Percentiles rank a stretch among this genome's conserved stretches.
Conservation (phyloP, 2,113 vertebrate species). For the Zingel zingel region DNA sequence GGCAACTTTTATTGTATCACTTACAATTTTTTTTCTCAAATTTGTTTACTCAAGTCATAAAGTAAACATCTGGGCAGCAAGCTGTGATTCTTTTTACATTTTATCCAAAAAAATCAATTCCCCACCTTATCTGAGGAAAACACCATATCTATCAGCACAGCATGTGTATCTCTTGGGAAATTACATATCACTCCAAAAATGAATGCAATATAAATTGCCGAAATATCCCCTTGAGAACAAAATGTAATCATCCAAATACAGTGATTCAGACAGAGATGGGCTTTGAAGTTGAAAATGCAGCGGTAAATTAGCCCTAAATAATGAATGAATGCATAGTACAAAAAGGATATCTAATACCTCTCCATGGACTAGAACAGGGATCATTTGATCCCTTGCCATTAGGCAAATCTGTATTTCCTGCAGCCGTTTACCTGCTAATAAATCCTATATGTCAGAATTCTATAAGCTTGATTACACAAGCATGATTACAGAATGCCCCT, state of each 20-base stretch:
- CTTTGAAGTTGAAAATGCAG: constrained; percentile 58
- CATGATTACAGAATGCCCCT: constrained; percentile 26
- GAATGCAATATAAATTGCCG: constrained; percentile 51
- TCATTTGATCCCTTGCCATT: constrained; percentile 50
- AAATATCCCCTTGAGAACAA: constrained; percentile 46
- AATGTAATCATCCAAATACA: constrained; percentile 42
- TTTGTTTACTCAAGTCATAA: constrained; percentile 38
- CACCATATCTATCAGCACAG: constrained; percentile 24
- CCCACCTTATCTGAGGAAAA: constrained; percentile 30
- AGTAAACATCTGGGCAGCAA: constrained; percentile 38
- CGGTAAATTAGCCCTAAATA: constrained; percentile 31
- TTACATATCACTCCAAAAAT: constrained; percentile 40
- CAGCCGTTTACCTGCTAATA: constrained; percentile 52
- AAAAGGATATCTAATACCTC: constrained; percentile 51
- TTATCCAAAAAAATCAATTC: constrained; percentile 43
- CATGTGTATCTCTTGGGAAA: constrained; percentile 58
- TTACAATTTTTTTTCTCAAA: not conserved
- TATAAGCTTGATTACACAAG: no score
- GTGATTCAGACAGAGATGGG: constrained; percentile 26
- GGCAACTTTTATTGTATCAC: constrained; percentile 15
- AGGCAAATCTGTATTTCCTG: constrained; percentile 52
- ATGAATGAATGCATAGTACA: constrained; percentile 33
- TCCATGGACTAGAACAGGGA: constrained; percentile 18
- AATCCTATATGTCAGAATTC: constrained; percentile 59
- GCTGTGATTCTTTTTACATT: constrained; percentile 50